A percentile compares a stretch with the other conserved stretches of the same genome.
These are phyloP conservation scores for Lasioglossum albipes DNA, from an alignment of 1,140 invertebrate genomes.

Conservation along the genomic window DNA sequence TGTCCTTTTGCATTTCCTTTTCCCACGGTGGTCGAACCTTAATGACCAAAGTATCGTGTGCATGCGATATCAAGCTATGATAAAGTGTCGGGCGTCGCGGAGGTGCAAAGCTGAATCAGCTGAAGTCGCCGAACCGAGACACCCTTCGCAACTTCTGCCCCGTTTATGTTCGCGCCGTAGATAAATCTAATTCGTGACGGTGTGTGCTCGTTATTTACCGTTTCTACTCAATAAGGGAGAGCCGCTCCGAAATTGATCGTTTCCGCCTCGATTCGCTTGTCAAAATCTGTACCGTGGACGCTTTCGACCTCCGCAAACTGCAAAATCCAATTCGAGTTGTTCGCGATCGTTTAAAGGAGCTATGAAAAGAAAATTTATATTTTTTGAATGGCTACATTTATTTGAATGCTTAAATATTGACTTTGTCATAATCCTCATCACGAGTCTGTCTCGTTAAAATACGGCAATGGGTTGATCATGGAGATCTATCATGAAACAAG, in stretches of 20 bases:
- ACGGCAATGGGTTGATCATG: too few relatives aligned
- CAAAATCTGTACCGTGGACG: neutral
- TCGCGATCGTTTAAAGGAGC: too few relatives aligned
- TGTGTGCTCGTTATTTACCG: constrained; percentile 10
- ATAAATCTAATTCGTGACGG: constrained; percentile 64
- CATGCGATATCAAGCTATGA: constrained; percentile 65
- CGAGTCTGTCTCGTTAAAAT: too few relatives aligned
- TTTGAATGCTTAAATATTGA: too few relatives aligned
- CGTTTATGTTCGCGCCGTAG: constrained; percentile 61
- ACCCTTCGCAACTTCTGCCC: constrained; percentile 61
- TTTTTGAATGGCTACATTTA: too few relatives aligned
- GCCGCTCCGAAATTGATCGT: neutral
- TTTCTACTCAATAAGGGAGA: neutral
- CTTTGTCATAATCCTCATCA: too few relatives aligned
- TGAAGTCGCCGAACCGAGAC: constrained; percentile 69
- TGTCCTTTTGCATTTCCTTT: neutral
- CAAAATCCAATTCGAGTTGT: too few relatives aligned
- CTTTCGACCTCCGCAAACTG: neutral
- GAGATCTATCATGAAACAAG: too few relatives aligned
- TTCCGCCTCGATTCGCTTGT: constrained; percentile 2
- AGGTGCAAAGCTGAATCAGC: constrained; percentile 75
- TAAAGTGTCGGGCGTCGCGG: constrained; percentile 62
- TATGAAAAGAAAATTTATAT: too few relatives aligned
- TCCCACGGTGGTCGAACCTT: neutral
- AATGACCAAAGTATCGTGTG: neutral